phyloP scores from a whole-genome alignment of 1,140 invertebrate species.

The Thaumatotibia leucotreta region DNA sequence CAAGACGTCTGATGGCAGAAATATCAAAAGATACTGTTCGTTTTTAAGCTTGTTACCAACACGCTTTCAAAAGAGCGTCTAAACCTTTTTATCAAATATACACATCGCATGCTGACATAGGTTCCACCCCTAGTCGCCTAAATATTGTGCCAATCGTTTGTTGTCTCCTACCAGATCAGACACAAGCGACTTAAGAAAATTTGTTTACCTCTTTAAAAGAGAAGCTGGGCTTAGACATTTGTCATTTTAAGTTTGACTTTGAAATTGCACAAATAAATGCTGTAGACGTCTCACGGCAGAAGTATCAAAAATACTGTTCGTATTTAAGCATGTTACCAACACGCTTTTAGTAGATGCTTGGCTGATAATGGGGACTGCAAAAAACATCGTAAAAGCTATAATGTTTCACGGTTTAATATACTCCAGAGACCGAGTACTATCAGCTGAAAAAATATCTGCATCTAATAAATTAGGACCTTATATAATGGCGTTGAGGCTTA shows the following conservation, averaged over 20 bases:
- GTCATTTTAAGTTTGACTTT: not conserved
- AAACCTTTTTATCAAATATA: not conserved
- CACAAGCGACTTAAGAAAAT: not conserved
- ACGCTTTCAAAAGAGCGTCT: not conserved
- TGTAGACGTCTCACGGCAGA: not conserved
- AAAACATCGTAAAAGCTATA: no score
- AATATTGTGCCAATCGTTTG: not conserved
- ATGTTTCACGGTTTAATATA: no score
- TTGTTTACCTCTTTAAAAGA: not conserved
- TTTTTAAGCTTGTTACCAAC: not conserved
- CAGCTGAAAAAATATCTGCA: no score
- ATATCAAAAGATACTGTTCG: not conserved
- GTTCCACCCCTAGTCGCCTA: not conserved
- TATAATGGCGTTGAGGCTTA: no score
- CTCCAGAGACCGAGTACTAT: no score
- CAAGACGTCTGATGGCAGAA: not conserved
- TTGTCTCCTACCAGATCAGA: not conserved
- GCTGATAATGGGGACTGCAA: not conserved
- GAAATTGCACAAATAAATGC: not conserved
- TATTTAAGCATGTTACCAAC: not conserved
- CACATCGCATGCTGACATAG: not conserved
- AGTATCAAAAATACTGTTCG: not conserved
- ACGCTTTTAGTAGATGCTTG: not conserved
- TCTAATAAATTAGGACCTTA: no score
- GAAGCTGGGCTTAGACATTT: not conserved